Base-by-base conservation (phyloP, 2,797 vertebrate genomes). In the Knipowitschia caucasica region DNA sequence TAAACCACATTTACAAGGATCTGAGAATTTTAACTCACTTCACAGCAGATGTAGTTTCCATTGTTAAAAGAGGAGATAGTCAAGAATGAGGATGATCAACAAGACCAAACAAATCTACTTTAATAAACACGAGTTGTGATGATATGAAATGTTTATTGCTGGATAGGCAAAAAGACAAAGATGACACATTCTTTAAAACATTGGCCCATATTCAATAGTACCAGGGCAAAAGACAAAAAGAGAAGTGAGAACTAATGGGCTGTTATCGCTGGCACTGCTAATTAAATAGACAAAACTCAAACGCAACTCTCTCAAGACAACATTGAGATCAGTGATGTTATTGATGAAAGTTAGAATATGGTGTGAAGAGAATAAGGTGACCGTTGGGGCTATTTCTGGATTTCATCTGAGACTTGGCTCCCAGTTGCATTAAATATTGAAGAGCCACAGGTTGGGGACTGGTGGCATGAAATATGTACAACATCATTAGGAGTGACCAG, bases 401-500 rank as follows among this genome's bases (percentile, higher is more conserved):
- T 36, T 62, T 38, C 56, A 45, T 53, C 71, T 70, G 33, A 69
- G 55, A 67, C 69, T 42, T 46, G 51, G 43, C 47, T 36, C 23
- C 33, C 27, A 10, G 55, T 56, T 67, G 71, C 64, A 67, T 57
- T 62, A 53, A 58, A 55, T 64, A 78, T 77, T 73, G 72, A 77
- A 77, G 65, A 53, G 57, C 30, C 18, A 7, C 46, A 66, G 62
- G 49, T 34, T 50, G 54, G 65, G 61, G 61, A 72, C 59, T 31
- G 38, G 65, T 70, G 69, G 51, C 58, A 76, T 78, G 68, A 85
- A 78, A 80, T 75, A 78, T 81, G 69, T 34, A 60, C 50, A 49
- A 58, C 60, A 45, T 79, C 73, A 67, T 73, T 75, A 78, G 55
- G 45, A 57, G 39, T 49, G 68, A 72, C 63, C 67, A 58, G 57